Conservation (phyloP, 2,113 vertebrate species). For the Dipodomys spectabilis region DNA sequence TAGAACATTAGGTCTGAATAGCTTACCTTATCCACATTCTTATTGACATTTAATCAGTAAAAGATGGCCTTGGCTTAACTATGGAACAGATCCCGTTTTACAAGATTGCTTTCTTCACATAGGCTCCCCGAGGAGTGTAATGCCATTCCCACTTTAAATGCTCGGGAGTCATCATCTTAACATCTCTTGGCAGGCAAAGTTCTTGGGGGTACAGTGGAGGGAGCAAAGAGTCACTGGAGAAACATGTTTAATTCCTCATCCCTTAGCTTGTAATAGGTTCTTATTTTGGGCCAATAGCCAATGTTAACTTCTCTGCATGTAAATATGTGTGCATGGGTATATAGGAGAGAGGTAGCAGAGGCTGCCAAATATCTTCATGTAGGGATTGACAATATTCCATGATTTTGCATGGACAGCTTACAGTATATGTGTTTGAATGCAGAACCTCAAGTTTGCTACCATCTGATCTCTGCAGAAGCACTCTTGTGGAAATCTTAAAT, state of each 20-base stretch:
- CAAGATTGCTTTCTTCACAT: neutral
- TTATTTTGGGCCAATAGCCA: neutral
- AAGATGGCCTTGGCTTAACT: conserved; percentile 41
- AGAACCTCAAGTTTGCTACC: too few species aligned
- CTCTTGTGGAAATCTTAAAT: conserved; percentile 27
- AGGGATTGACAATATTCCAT: neutral
- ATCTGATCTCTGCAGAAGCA: neutral
- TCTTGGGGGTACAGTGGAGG: neutral
- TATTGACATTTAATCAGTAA: conserved; percentile 68
- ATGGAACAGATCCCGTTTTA: conserved; percentile 14
- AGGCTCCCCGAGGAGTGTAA: neutral
- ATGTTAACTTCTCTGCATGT: neutral
- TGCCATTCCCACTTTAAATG: neutral
- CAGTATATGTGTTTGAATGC: neutral
- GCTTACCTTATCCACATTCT: conserved; percentile 57
- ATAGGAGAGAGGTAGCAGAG: neutral
- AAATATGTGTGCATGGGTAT: neutral
- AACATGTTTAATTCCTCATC: neutral
- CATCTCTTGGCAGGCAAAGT: neutral
- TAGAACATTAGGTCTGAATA: conserved; percentile 43
- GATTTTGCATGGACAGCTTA: conserved; percentile 29
- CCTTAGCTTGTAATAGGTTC: neutral
- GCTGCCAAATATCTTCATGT: neutral
- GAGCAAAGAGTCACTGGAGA: neutral
- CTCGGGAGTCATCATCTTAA: neutral